Evolutionary conservation across 2,113 vertebrate genomes (phyloP).

Genomic region (Bufo bufo): DNA sequence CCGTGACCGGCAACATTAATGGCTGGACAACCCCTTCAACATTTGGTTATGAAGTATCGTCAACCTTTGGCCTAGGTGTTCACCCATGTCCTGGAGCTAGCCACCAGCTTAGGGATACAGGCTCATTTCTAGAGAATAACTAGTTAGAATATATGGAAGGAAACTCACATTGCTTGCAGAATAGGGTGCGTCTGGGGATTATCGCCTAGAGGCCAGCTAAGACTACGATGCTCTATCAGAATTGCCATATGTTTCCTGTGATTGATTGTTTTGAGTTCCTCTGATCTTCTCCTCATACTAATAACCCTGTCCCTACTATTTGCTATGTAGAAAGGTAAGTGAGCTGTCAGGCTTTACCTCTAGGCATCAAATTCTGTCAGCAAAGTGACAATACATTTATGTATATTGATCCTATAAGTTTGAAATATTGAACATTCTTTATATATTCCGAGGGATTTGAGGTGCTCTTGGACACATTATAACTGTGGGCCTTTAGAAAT

Average conservation of each 20-base stretch:
- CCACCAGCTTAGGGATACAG: no score
- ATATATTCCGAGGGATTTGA: not conserved
- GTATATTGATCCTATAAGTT: conserved; percentile 16
- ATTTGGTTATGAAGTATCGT: no score
- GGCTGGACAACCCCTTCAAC: no score
- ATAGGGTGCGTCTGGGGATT: no score
- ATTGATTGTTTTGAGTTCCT: conserved; percentile 5
- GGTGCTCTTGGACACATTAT: not conserved
- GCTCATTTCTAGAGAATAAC: no score
- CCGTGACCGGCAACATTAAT: no score
- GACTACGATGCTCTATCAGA: not conserved
- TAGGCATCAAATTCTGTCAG: not conserved
- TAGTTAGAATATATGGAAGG: no score
- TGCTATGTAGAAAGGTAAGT: conserved; percentile 1
- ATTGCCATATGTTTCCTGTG: not conserved
- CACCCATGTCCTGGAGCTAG: no score
- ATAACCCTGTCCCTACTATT: not conserved
- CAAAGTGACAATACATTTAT: not conserved
- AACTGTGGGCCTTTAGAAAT: not conserved
- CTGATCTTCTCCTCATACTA: conserved; percentile 10
- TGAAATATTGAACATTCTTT: not conserved
- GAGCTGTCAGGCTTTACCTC: not conserved
- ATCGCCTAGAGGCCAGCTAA: not conserved
- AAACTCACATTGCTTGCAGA: no score
- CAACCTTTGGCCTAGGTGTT: no score